Evolutionary conservation across 2,797 vertebrate species (phyloP).

Genomic region (Megalops cyprinoides): DNA sequence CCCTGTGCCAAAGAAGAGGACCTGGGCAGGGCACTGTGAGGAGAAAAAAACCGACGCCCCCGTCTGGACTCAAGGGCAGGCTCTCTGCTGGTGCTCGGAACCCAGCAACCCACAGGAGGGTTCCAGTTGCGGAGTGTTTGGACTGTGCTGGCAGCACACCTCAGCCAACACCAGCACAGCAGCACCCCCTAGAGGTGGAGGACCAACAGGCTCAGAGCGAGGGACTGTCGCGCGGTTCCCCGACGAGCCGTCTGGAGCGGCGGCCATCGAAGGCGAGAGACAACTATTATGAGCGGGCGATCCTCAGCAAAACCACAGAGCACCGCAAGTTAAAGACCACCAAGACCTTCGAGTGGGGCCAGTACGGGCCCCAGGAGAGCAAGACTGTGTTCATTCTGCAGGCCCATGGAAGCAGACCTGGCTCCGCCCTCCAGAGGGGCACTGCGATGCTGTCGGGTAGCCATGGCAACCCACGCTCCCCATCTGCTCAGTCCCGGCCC

Average conservation of each 20-base stretch:
- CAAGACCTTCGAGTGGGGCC: constrained; percentile 53
- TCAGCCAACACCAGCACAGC: neutral
- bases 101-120: neutral
- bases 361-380: constrained; percentile 46
- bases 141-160: neutral
- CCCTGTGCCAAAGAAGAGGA: neutral
- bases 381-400: constrained; percentile 50
- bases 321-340: constrained; percentile 46
- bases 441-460: neutral
- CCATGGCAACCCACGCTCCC: neutral
- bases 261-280: neutral
- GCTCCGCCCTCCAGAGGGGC: constrained; percentile 3
- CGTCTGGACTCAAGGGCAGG: constrained; percentile 28
- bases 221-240: neutral
- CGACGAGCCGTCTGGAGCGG: neutral
- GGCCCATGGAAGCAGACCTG: constrained; percentile 37
- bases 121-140: neutral
- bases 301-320: neutral
- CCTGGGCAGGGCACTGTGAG: constrained; percentile 1
- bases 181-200: neutral
- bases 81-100: constrained; percentile 19
- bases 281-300: constrained; percentile 1
- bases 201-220: neutral
- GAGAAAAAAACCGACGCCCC: constrained; percentile 15
- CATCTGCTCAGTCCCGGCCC: neutral